A percentile compares a stretch with the other conserved stretches of the same genome.
Evolutionary conservation across 2,888 invertebrate genomes (phyloP).

Genomic region (Tiphia femorata): DNA sequence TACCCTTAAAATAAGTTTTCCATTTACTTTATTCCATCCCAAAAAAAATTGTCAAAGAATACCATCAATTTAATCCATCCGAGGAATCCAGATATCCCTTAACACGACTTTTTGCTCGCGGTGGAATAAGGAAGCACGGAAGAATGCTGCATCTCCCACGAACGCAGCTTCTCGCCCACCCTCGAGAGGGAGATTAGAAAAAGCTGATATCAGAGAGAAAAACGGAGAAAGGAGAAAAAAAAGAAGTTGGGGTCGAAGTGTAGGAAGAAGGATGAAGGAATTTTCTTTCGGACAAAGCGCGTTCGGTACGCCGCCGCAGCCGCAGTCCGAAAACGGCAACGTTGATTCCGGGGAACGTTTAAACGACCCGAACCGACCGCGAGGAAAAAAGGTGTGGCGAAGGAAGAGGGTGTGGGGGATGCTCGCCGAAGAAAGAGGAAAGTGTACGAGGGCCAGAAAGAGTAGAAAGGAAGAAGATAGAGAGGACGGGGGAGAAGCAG

Average conservation of each 20-base stretch:
- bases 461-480: neutral
- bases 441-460: neutral
- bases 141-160: too few species aligned
- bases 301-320: conserved; percentile 7
- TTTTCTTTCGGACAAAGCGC: conserved; percentile 6
- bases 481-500: conserved; percentile 16
- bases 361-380: conserved; percentile 7
- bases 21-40: too few species aligned
- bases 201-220: neutral
- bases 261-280: neutral
- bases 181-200: too few species aligned
- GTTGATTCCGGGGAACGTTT: conserved; percentile 26
- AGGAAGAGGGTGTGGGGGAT: too few species aligned
- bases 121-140: too few species aligned
- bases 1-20: too few species aligned
- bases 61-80: too few species aligned
- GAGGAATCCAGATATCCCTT: too few species aligned
- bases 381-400: too few species aligned
- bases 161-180: too few species aligned
- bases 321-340: conserved; percentile 21
- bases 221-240: neutral
- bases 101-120: too few species aligned
- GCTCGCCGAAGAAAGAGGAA: conserved; percentile 4
- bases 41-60: too few species aligned
- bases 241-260: neutral